A percentile compares a stretch with the other conserved stretches of the same genome.
These are phyloP conservation scores for Haliclona indistincta DNA, from an alignment of 37 sponge, comb jelly and placozoan genomes.

Conservation along the genomic window DNA sequence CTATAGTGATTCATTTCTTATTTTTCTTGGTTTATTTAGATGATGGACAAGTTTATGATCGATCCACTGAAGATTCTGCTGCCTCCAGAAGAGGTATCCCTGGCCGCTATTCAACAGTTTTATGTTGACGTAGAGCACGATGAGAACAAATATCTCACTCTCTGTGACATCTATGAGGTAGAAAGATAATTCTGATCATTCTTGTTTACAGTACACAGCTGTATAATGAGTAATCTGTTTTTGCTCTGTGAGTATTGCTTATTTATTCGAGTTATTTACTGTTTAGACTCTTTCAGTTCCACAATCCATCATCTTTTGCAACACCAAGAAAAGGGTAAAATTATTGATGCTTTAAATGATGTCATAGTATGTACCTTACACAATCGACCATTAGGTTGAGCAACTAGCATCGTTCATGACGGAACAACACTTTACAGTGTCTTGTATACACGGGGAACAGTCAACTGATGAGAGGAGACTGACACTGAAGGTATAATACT, in stretches of 20 bases:
- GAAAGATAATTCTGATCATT: neutral
- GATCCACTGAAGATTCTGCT: conserved; percentile 14
- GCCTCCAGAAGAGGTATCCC: conserved; percentile 16
- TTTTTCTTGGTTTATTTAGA: neutral
- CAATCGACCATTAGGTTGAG: neutral
- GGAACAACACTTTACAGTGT: conserved; percentile 13
- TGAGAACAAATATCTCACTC: conserved; percentile 13
- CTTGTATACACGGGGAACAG: conserved; percentile 25
- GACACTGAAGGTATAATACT: conserved; percentile 15
- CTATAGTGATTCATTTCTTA: neutral
- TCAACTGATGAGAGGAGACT: conserved; percentile 17
- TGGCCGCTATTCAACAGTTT: conserved; percentile 26
- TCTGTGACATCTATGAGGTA: conserved; percentile 36
- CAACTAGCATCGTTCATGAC: neutral
- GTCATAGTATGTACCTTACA: too few relatives aligned
- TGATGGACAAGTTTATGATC: conserved; percentile 19
- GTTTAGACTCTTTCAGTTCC: conserved; percentile 10
- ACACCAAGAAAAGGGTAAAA: conserved; percentile 13
- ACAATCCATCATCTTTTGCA: conserved; percentile 30
- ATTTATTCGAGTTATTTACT: neutral
- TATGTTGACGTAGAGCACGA: conserved; percentile 32
- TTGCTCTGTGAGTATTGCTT: neutral
- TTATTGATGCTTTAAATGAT: too few relatives aligned
- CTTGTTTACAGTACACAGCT: neutral
- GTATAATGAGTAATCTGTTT: neutral